Base-by-base conservation (phyloP, 2,797 vertebrate species). In the Channa striata region DNA sequence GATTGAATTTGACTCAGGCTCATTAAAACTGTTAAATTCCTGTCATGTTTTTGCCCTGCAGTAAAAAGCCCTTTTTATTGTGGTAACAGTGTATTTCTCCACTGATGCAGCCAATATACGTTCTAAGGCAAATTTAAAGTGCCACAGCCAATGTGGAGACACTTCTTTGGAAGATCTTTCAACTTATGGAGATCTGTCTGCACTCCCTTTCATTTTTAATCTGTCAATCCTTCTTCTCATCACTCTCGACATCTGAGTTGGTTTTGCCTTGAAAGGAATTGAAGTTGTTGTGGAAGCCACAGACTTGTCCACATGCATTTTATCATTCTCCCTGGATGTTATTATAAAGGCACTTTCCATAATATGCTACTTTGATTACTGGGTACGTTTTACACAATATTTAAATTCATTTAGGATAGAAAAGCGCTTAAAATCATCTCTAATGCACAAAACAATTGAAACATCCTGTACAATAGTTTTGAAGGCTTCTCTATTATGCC, bases 201-300 rank as follows among this genome's bases (percentile, higher is more conserved):
- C 80, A 63, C 77, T 66, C 69, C 88, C 80, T 78, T 87, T 81
- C 73, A 87, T 90, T 84, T 90, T 86, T 78, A 84, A 90, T 87
- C 80, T 82, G 80, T 80, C 84, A 84, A 88, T 84, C 78, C 54
- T 52, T 78, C 84, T 79, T 84, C 60, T 84, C 83, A 82, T 89
- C 68, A 33, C 54, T 17, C 48, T 59, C 61, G 78, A 81, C 71
- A 72, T 83, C 76, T 82, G 56, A 76, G 70, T 70, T 46, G 7
- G 59, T 88, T 75, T 80, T 58, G 76, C 86, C 79, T 85, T 71
- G 37, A 65, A 81, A 72, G 49, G 81, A 88, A 49, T 5, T 52
- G 8, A 58, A 74, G 65, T 49, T 63, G 54, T 79, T 72, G 70
- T 56, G 68, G 19, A 58, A 30, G 7, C 11, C 36, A 25, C 63